phyloP scores from a whole-genome alignment of 1,140 invertebrate species.

The Capitella teleta region DNA sequence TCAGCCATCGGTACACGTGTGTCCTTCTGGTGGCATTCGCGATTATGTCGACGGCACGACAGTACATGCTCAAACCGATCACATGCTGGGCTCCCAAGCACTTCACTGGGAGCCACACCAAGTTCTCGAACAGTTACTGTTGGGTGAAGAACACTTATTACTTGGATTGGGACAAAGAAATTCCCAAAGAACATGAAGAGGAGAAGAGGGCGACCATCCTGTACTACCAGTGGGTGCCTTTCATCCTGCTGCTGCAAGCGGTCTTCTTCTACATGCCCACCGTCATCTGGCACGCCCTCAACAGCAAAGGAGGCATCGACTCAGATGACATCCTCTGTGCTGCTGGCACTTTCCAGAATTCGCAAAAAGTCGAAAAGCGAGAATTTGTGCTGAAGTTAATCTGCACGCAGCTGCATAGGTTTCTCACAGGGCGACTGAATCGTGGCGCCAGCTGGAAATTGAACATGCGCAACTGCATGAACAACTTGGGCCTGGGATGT shows the following conservation, averaged over 20 bases:
- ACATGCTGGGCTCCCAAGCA: conserved; percentile 5
- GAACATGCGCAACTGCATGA: conserved; percentile 5
- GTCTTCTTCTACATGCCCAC: conserved; percentile 19
- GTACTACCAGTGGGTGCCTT: conserved; percentile 51
- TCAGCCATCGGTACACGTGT: conserved; percentile 4
- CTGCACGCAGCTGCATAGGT: too few relatives aligned
- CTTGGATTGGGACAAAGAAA: conserved; percentile 3
- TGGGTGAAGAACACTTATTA: conserved; percentile 15
- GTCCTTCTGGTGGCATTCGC: conserved; percentile 1
- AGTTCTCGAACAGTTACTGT: conserved; percentile 12
- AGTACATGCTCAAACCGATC: conserved; percentile 46
- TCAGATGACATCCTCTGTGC: conserved; percentile 12
- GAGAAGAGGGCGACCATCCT: conserved; percentile 27
- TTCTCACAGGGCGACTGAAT: too few relatives aligned
- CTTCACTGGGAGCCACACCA: conserved; percentile 9
- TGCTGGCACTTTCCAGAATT: too few relatives aligned
- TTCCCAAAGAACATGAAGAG: conserved; percentile 22
- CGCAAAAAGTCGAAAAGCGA: too few relatives aligned
- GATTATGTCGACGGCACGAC: conserved; percentile 26
- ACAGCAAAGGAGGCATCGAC: conserved; percentile 16
- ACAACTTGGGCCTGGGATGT: conserved; percentile 23
- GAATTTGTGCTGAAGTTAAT: too few relatives aligned
- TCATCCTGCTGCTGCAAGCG: conserved; percentile 47
- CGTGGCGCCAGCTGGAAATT: too few relatives aligned
- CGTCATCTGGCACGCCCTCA: conserved; percentile 11